A percentile compares a stretch with the other conserved stretches of the same genome.
phyloP scores from a whole-genome alignment of 2,888 invertebrate species.

The Drosophila paramelanica region DNA sequence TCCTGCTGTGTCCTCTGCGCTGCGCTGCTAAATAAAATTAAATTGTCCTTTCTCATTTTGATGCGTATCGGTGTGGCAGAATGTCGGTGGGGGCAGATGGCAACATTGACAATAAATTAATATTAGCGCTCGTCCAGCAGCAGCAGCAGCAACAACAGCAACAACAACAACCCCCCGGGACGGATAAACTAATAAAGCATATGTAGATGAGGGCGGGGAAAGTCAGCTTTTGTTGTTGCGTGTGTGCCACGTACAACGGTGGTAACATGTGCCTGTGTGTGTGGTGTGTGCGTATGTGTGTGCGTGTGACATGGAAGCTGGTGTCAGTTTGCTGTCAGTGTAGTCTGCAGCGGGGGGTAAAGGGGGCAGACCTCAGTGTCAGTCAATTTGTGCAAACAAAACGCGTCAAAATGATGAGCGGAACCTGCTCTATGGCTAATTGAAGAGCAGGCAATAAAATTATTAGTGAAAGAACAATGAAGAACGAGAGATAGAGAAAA shows the following conservation, averaged over 20 bases:
- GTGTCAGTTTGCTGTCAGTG: conserved; percentile 73
- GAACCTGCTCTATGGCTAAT: conserved; percentile 65
- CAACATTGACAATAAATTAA: conserved; percentile 74
- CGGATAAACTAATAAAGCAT: conserved; percentile 73
- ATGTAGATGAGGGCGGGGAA: conserved; percentile 45
- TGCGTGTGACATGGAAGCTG: conserved; percentile 6
- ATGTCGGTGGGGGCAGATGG: conserved; percentile 21
- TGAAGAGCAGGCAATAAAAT: conserved; percentile 42
- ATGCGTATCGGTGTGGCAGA: conserved; percentile 61
- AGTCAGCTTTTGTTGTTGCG: conserved; percentile 12
- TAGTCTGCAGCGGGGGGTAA: not conserved
- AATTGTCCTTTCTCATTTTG: conserved; percentile 79
- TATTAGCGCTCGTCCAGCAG: conserved; percentile 59
- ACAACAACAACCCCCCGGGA: conserved; percentile 36
- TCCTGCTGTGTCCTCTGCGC: conserved; percentile 24
- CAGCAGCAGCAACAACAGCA: conserved; percentile 12
- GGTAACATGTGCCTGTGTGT: conserved; percentile 47
- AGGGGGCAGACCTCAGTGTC: conserved; percentile 61
- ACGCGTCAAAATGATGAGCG: conserved; percentile 52
- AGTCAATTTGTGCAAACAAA: conserved; percentile 69
- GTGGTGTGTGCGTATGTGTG: conserved; percentile 1
- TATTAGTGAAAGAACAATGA: not conserved
- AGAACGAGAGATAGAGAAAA: not conserved
- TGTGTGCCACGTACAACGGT: conserved; percentile 40
- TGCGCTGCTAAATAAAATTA: conserved; percentile 70